Conservation (phyloP, 2,888 invertebrate species). For the Erebia ligea region DNA sequence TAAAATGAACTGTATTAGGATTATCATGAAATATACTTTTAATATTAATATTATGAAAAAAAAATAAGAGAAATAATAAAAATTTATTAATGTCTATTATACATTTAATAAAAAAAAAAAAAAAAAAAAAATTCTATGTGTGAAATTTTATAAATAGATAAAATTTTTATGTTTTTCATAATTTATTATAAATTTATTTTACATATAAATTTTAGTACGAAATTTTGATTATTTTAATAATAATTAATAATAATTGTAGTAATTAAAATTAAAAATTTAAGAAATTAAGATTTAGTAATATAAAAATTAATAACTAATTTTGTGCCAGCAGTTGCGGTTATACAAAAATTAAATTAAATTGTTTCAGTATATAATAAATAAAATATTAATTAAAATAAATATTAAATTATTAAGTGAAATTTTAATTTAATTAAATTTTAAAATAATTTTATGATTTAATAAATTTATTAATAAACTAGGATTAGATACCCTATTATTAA, state of each 20-base stretch:
- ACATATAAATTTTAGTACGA: slow-evolving; percentile 79
- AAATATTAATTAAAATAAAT: slow-evolving; percentile 56
- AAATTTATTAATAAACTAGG: slow-evolving; percentile 85
- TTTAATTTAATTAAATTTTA: slow-evolving; percentile 77
- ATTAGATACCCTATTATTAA: slow-evolving; percentile 88
- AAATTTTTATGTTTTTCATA: slow-evolving; percentile 77
- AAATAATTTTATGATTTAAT: slow-evolving; percentile 61
- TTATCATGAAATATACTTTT: slow-evolving; percentile 22
- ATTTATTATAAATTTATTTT: slow-evolving; percentile 73
- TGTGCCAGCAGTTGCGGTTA: slow-evolving; percentile 89
- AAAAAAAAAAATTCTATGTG: slow-evolving; percentile 51
- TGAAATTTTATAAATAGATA: slow-evolving; percentile 52
- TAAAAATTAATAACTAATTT: slow-evolving; percentile 83
- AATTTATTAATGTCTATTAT: slow-evolving; percentile 27
- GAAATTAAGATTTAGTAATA: slow-evolving; percentile 85
- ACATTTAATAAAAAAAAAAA: slow-evolving; percentile 55
- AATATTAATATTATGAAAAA: slow-evolving; percentile 41
- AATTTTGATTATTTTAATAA: slow-evolving; percentile 61
- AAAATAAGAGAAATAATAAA: slow-evolving; percentile 16
- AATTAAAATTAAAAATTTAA: slow-evolving; percentile 64
- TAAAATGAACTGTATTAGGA: slow-evolving; percentile 23
- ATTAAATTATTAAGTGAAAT: slow-evolving; percentile 82
- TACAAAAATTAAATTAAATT: slow-evolving; percentile 84
- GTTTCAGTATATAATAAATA: slow-evolving; percentile 53
- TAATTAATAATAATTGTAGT: slow-evolving; percentile 43